Evolutionary conservation across 2,797 vertebrate species (phyloP).

Genomic region (Buceros bicornis): DNA sequence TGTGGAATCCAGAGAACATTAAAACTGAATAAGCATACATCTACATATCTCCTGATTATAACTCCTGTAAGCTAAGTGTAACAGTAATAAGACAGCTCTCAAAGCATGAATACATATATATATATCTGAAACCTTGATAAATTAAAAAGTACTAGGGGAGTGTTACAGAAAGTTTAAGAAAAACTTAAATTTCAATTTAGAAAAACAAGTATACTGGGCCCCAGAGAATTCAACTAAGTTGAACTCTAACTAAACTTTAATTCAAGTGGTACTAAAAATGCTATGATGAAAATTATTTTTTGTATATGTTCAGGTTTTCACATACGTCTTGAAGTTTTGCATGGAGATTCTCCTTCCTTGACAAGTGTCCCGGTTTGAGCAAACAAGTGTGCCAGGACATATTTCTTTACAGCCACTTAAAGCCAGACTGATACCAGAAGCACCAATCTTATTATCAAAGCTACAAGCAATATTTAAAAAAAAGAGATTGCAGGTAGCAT

Average conservation of each 20-base stretch:
- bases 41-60: neutral
- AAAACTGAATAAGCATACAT: neutral
- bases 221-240: neutral
- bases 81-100: neutral
- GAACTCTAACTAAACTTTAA: neutral
- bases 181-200: neutral
- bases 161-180: neutral
- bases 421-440: neutral
- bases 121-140: neutral
- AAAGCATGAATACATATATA: neutral
- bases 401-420: neutral
- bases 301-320: neutral
- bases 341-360: neutral
- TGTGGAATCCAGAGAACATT: neutral
- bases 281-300: rapidly evolving
- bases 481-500: neutral
- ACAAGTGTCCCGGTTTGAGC: neutral
- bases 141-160: neutral
- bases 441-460: neutral
- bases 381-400: neutral
- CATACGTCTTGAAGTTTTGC: neutral
- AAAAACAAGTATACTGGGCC: neutral
- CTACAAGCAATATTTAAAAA: neutral
- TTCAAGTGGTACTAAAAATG: neutral
- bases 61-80: neutral